Base-by-base conservation (phyloP, 2,797 vertebrate species). In the Cirrhinus molitorella region DNA sequence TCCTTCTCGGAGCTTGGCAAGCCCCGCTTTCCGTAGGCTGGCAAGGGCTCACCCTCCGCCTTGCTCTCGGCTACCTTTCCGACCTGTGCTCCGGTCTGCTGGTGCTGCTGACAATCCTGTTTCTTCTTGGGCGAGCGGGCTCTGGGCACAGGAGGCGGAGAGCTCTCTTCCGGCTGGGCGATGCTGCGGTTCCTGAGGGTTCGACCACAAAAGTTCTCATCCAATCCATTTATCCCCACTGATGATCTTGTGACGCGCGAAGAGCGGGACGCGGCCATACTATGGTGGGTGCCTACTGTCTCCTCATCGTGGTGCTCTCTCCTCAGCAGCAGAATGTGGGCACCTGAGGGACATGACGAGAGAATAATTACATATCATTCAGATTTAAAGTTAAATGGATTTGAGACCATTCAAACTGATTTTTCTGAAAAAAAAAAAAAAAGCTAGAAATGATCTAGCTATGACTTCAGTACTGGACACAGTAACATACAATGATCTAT, bases 241-340 rank as follows among this genome's bases (percentile, higher is more conserved):
- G 98, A 99, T 96, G 98, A 99, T 97, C 98, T 98, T 96, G 98
- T 99, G 95, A 99, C 98, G 87, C 98, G 98, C 93, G 98, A 98
- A 94, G 98, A 99, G 95, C 98, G 97, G 95, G 97, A 97, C 95
- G 98, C 95, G 97, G 98, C 98, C 98, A 99, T 99, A 95, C 96
- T 99, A 98, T 93, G 97, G 97, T 95, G 93, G 95, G 93, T 95
- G 96, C 96, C 97, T 98, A 99, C 93, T 94, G 95, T 94, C 95
- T 92, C 94, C 92, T 97, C 97, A 98, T 98, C 93, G 90, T 99
- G 97, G 95, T 96, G 96, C 97, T 92, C 96, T 94, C 96, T 97
- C 96, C 96, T 93, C 94, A 94, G 96, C 92, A 89, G 93, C 94
- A 94, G 92, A 94, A 94, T 86, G 83, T 86, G 91, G 92, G 91